Evolutionary conservation across 2,113 vertebrate genomes (phyloP).

Genomic region (Stigmatopora nigra): DNA sequence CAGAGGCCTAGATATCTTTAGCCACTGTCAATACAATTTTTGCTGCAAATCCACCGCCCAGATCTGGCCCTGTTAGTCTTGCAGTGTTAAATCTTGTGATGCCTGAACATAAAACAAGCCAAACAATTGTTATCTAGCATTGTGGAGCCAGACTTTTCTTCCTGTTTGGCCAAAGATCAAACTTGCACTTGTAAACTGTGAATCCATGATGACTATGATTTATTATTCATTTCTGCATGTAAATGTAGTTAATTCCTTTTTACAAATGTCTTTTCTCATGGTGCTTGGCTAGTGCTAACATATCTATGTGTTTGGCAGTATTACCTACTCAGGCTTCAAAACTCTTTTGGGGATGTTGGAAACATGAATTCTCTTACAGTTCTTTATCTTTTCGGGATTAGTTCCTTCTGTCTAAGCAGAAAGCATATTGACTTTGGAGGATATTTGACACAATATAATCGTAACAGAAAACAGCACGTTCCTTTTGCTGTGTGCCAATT

Average conservation of each 20-base stretch:
- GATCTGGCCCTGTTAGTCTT: no score
- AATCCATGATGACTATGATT: not conserved
- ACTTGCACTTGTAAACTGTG: not conserved
- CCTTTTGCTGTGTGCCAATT: not conserved
- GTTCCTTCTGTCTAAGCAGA: no score
- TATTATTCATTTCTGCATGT: not conserved
- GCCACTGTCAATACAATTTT: no score
- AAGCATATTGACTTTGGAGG: no score
- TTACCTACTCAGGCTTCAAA: not conserved
- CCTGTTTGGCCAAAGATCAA: not conserved
- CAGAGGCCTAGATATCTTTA: no score
- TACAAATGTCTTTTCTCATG: no score
- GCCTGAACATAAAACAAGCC: not conserved
- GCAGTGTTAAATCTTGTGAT: no score
- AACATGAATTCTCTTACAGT: not conserved
- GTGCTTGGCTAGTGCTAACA: no score
- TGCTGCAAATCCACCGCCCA: no score
- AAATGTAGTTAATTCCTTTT: not conserved
- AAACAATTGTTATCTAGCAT: not conserved
- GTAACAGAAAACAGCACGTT: not conserved
- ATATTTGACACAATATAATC: not conserved
- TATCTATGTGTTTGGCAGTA: not conserved
- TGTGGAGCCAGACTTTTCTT: not conserved
- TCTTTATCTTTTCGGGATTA: no score
- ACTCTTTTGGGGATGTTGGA: not conserved